Base-by-base conservation (phyloP, 1,140 invertebrate genomes). In the Drosophila tropicalis region DNA sequence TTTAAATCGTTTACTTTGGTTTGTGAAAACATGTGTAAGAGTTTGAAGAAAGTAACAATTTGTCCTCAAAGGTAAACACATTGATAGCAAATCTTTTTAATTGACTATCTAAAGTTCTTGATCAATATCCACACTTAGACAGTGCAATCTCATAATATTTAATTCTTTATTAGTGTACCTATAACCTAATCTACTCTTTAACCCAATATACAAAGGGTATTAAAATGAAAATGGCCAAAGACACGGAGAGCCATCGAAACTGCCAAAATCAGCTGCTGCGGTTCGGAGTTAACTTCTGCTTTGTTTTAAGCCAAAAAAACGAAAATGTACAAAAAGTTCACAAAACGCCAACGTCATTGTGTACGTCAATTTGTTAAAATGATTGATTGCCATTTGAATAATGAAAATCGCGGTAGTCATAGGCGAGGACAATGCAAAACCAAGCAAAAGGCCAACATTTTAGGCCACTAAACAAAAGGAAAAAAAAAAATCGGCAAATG, bases 301-400 rank as follows among this genome's bases (percentile, higher is more conserved):
- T 86, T 86, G 83, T 86, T 87, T 87, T 80, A 79, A 78, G 62
- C 63, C 69, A 58, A 70, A 58, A 58, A 70, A 41, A 36, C 66
- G 15, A 65, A 65, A 29, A 56, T 56, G n/a, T 25, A 57, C 40
- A 71, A 72, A 87, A 84, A 78, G 84, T 51, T 51, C 17, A 51
- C 36, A 10, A 51, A 51, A 51, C 44, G 44, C 63, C 77, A 75
- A 64, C 84, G 84, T 89, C 84, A 89, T 89, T 84, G 85, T 89
- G 77, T 61, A 75, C 84, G 84, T 89, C 84, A 89, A 89, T 89
- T 89, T 89, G 84, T 89, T 89, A 89, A 89, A 89, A 89, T 89
- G 84, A 89, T 89, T 89, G 84, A 89, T 89, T 89, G 85, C 71
- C 73, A 70, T 89, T 84, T 89, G 81, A 89, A 89, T 89, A 89